Conservation (phyloP, 2,113 vertebrate genomes). For the Protobothrops flavoviridis region DNA sequence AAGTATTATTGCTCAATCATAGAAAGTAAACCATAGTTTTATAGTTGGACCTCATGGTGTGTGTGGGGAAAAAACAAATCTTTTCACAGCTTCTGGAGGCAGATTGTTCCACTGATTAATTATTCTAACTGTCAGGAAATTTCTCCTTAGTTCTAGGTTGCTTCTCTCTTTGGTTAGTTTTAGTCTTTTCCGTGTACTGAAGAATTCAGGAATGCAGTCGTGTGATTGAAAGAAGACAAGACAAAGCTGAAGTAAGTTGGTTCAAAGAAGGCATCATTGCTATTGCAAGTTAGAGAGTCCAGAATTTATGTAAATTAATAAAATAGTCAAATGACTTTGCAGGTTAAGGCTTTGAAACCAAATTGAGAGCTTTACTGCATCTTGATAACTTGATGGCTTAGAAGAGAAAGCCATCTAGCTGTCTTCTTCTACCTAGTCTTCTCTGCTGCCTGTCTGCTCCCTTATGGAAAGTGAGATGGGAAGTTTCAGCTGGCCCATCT, state of each 20-base stretch:
- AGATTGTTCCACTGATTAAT: no score
- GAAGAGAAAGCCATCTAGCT: conserved; percentile 31
- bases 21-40: neutral
- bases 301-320: neutral
- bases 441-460: conserved; percentile 36
- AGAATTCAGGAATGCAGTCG: neutral
- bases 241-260: neutral
- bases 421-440: conserved; percentile 38
- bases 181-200: neutral
- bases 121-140: no score
- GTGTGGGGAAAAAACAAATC: neutral
- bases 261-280: neutral
- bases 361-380: neutral
- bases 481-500: conserved; percentile 61
- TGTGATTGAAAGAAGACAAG: neutral
- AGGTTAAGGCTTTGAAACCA: neutral
- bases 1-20: neutral
- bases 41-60: neutral
- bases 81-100: neutral
- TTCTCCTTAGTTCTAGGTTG: no score
- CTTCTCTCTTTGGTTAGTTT: neutral
- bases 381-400: neutral
- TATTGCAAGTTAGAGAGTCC: neutral
- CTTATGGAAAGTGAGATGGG: conserved; percentile 41
- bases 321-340: neutral